These are phyloP conservation scores for Chelonus insularis DNA, from an alignment of 1,140 invertebrate species.

Conservation along the genomic window DNA sequence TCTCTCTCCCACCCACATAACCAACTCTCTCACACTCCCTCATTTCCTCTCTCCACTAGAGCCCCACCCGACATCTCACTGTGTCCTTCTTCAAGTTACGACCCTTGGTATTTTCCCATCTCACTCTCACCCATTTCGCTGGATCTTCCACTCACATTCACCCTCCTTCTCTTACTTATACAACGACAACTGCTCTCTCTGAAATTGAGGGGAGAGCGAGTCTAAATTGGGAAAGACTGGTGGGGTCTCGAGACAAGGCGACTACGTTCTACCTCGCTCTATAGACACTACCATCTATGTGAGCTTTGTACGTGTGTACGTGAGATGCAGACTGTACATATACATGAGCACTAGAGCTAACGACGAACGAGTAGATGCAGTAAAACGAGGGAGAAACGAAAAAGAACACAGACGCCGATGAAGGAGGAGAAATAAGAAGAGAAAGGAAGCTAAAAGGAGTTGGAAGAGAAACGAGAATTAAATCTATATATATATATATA, in stretches of 20 bases:
- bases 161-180: background rate
- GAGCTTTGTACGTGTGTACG: background rate
- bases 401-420: slow-evolving; percentile 29
- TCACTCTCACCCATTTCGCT: background rate
- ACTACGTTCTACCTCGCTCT: slow-evolving; percentile 43
- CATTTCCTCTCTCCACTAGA: slow-evolving; percentile 17
- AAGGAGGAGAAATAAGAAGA: slow-evolving; percentile 23
- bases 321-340: no score
- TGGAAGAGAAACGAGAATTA: slow-evolving; percentile 18
- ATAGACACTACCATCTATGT: slow-evolving; percentile 17
- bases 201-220: slow-evolving; percentile 35
- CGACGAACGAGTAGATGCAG: slow-evolving; percentile 24
- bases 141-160: background rate
- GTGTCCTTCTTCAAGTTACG: slow-evolving; percentile 9
- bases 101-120: background rate
- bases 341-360: slow-evolving; percentile 1
- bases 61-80: slow-evolving; percentile 17
- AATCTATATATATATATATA: slow-evolving; percentile 19
- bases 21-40: slow-evolving; percentile 18
- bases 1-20: slow-evolving; percentile 17
- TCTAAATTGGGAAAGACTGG: slow-evolving; percentile 50
- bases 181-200: slow-evolving; percentile 23
- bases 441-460: slow-evolving; percentile 29
- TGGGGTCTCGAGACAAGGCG: slow-evolving; percentile 40
- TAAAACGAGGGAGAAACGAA: slow-evolving; percentile 27